These are phyloP conservation scores for Chroicocephalus ridibundus DNA, from an alignment of 2,113 vertebrate species.

Conservation along the genomic window DNA sequence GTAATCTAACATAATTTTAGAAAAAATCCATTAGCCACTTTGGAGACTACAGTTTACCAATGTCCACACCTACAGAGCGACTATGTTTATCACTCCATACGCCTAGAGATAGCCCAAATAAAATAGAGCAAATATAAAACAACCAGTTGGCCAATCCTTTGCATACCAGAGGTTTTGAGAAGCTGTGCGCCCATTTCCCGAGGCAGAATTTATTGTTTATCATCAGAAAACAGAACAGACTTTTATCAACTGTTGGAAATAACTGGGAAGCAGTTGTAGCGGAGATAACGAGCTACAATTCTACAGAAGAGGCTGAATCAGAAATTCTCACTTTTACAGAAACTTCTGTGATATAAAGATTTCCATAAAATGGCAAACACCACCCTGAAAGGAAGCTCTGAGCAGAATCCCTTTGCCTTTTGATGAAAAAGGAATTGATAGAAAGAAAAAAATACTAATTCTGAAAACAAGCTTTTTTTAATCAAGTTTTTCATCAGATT, in stretches of 20 bases:
- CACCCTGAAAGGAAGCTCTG: background rate
- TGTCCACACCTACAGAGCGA: background rate
- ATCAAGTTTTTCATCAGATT: background rate
- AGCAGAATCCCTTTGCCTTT: background rate
- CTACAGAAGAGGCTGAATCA: background rate
- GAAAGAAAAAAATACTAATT: background rate
- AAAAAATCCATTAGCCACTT: background rate
- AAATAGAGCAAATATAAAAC: background rate
- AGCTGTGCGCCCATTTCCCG: background rate
- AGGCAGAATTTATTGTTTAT: background rate
- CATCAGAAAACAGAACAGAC: background rate
- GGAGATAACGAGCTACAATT: background rate
- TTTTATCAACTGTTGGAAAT: conserved; percentile 3
- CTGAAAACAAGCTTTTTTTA: background rate
- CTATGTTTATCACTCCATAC: background rate
- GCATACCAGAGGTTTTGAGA: background rate
- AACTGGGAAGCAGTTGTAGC: background rate
- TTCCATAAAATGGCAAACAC: background rate
- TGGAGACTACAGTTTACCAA: background rate
- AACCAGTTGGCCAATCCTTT: background rate
- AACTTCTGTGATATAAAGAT: background rate
- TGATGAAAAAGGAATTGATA: background rate
- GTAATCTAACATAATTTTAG: background rate
- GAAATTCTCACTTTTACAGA: background rate
- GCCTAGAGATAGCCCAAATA: background rate